phyloP scores from a whole-genome alignment of 2,113 vertebrate genomes.

The Columbina picui region DNA sequence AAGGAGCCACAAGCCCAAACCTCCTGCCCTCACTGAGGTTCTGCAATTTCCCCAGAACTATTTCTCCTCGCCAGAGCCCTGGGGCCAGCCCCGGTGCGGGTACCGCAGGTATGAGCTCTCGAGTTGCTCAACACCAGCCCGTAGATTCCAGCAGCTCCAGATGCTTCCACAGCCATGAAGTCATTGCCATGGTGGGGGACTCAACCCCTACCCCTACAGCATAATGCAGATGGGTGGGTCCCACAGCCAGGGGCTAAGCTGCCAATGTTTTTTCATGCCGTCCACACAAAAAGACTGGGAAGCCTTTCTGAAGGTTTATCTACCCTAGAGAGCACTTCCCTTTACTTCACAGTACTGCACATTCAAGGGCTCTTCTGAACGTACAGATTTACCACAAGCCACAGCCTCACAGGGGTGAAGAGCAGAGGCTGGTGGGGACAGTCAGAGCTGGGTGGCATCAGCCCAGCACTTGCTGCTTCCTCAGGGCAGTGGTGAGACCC shows the following conservation, averaged over 20 bases:
- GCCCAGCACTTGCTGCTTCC: background rate
- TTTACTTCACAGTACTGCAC: background rate
- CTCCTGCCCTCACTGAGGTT: background rate
- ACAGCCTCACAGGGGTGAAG: background rate
- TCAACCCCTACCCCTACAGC: background rate
- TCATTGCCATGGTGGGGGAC: background rate
- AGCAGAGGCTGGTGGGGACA: rapidly evolving
- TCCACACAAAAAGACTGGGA: background rate
- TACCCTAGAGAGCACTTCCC: background rate
- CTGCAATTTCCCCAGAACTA: background rate
- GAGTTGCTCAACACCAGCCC: background rate
- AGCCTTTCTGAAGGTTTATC: background rate
- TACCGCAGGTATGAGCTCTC: background rate
- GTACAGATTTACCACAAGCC: rapidly evolving
- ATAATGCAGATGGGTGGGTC: background rate
- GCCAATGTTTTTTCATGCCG: background rate
- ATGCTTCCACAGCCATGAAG: background rate
- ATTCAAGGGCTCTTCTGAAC: rapidly evolving
- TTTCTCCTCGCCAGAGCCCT: background rate
- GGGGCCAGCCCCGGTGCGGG: background rate
- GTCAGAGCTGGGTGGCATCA: background rate
- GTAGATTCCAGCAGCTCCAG: background rate
- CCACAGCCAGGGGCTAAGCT: background rate
- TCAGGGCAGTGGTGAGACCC: background rate
- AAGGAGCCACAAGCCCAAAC: background rate